phyloP scores from a whole-genome alignment of 2,113 vertebrate species.

The Jacana jacana region DNA sequence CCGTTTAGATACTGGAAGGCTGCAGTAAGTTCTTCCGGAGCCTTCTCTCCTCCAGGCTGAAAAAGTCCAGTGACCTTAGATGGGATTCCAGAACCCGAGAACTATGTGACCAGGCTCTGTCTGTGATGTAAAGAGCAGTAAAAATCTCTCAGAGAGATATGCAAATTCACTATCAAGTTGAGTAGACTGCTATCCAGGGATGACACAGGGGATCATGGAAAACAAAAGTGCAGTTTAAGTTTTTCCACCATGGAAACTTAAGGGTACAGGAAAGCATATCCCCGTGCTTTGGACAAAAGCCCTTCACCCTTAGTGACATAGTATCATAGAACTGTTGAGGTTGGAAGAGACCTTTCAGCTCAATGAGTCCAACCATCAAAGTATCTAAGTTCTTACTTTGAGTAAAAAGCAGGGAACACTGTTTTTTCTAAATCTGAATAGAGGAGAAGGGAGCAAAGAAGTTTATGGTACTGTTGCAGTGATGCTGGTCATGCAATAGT shows the following conservation, averaged over 20 bases:
- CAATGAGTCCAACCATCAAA: too few relatives aligned
- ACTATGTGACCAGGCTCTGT: not conserved
- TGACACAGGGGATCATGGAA: not conserved
- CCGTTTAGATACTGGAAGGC: too few relatives aligned
- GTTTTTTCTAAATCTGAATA: not conserved
- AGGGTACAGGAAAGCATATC: not conserved
- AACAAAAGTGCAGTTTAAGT: not conserved
- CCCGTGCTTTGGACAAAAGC: not conserved
- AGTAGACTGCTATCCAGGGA: not conserved
- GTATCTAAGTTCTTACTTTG: not conserved
- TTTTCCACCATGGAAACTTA: not conserved
- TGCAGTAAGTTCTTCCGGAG: too few relatives aligned
- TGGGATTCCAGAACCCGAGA: not conserved
- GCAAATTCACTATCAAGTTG: not conserved
- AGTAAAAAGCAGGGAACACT: not conserved
- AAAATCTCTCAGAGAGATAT: not conserved
- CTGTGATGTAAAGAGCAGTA: not conserved
- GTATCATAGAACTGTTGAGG: too few relatives aligned
- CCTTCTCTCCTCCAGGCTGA: too few relatives aligned
- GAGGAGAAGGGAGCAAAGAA: not conserved
- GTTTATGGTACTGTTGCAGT: not conserved
- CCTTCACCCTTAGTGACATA: not conserved
- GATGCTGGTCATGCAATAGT: not conserved
- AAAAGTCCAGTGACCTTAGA: not conserved
- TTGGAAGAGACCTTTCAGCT: too few relatives aligned